Percentiles rank a stretch among this genome's conserved stretches.
phyloP scores from a whole-genome alignment of 2,113 vertebrate species.

The Setophaga kirtlandii region DNA sequence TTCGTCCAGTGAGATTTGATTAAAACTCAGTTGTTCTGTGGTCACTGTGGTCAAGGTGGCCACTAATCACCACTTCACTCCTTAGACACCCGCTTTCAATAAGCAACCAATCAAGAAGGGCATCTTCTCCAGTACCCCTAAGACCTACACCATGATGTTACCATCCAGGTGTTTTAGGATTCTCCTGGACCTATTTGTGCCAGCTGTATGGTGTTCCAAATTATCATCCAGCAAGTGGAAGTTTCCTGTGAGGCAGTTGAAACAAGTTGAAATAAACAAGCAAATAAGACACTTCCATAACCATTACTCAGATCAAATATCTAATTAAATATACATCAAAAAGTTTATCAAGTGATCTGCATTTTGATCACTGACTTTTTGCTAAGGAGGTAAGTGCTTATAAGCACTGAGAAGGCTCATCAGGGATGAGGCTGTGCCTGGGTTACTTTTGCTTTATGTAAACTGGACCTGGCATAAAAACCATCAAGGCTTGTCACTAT shows the following conservation, averaged over 20 bases:
- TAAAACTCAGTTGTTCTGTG: neutral
- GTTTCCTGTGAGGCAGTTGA: neutral
- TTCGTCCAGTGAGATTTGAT: fast-evolving
- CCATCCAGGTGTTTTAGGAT: neutral
- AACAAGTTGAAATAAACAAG: neutral
- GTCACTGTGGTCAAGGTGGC: neutral
- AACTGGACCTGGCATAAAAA: neutral
- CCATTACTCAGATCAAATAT: neutral
- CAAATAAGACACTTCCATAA: neutral
- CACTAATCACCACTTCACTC: neutral
- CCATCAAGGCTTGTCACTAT: neutral
- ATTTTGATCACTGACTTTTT: neutral
- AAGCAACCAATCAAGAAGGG: neutral
- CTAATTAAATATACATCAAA: conserved; percentile 27
- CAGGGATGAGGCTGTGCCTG: neutral
- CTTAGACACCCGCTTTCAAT: neutral
- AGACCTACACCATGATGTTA: neutral
- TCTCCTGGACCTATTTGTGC: neutral
- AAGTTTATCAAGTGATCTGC: neutral
- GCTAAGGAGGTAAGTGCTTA: neutral
- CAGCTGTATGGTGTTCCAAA: neutral
- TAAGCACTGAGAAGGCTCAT: neutral
- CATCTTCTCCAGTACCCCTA: neutral
- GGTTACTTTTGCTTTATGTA: neutral
- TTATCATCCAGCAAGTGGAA: neutral